phyloP scores from a whole-genome alignment of 2,888 invertebrate species.

The Dugesia japonica region DNA sequence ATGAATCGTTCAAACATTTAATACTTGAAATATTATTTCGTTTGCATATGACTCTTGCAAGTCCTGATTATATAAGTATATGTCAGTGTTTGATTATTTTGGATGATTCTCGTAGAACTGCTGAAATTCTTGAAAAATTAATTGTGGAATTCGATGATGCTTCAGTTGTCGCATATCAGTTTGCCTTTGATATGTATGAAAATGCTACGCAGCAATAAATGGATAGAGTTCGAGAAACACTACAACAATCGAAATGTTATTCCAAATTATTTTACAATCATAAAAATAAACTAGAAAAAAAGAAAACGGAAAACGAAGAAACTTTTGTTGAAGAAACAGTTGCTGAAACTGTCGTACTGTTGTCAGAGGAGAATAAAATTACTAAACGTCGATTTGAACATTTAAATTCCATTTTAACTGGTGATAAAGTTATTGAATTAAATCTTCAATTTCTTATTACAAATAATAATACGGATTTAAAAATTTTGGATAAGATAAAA shows the following conservation, averaged over 20 bases:
- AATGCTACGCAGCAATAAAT: conserved; percentile 94
- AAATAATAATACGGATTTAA: conserved; percentile 87
- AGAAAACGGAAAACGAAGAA: too few species aligned
- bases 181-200: too few species aligned
- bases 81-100: conserved; percentile 76
- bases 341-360: too few species aligned
- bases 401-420: too few species aligned
- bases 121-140: conserved; percentile 75
- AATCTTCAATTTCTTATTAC: conserved; percentile 92
- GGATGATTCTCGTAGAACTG: too few species aligned
- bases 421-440: too few species aligned
- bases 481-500: conserved; percentile 61
- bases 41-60: too few species aligned
- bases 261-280: not conserved
- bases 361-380: conserved; percentile 48
- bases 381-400: conserved; percentile 50
- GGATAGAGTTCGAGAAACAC: conserved; percentile 65
- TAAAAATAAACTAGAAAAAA: not conserved
- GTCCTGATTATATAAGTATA: too few species aligned
- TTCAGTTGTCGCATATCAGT: too few species aligned
- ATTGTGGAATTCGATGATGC: conserved; percentile 59
- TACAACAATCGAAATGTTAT: not conserved
- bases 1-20: too few species aligned
- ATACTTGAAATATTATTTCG: too few species aligned
- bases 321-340: too few species aligned